These are phyloP conservation scores for Rhamphomyia laevipes DNA, from an alignment of 2,888 invertebrate genomes.

Conservation along the genomic window DNA sequence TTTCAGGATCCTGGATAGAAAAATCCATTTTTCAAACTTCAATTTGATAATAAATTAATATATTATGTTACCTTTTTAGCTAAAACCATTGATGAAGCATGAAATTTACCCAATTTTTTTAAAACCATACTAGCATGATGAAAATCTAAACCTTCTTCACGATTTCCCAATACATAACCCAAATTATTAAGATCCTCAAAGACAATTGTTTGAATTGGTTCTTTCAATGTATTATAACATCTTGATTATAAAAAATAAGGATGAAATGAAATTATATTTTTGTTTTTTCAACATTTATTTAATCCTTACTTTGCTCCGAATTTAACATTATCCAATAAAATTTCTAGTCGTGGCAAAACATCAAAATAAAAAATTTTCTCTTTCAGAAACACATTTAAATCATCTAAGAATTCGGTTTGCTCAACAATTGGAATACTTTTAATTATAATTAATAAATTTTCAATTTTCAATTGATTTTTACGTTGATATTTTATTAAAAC, in stretches of 20 bases:
- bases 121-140: slow-evolving; percentile 38
- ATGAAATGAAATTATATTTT: slow-evolving; percentile 5
- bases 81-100: slow-evolving; percentile 40
- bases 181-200: slow-evolving; percentile 30
- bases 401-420: slow-evolving; percentile 25
- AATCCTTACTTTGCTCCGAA: slow-evolving; percentile 27
- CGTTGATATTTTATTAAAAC: slow-evolving; percentile 20
- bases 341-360: slow-evolving; percentile 34
- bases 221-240: slow-evolving; percentile 22
- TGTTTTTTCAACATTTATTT: not conserved
- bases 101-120: slow-evolving; percentile 39
- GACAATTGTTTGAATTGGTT: slow-evolving; percentile 24
- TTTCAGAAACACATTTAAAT: slow-evolving; percentile 36
- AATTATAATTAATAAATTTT: slow-evolving; percentile 24
- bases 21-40: not conserved
- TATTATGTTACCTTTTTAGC: slow-evolving; percentile 32
- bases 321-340: slow-evolving; percentile 28
- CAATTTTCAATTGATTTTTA: not conserved
- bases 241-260: no score
- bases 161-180: slow-evolving; percentile 27
- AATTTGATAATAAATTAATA: not conserved
- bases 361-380: slow-evolving; percentile 34
- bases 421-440: slow-evolving; percentile 25
- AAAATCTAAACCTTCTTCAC: slow-evolving; percentile 39
- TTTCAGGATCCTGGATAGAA: not conserved